Conservation (phyloP, 2,113 vertebrate genomes). For the Rhineura floridana region DNA sequence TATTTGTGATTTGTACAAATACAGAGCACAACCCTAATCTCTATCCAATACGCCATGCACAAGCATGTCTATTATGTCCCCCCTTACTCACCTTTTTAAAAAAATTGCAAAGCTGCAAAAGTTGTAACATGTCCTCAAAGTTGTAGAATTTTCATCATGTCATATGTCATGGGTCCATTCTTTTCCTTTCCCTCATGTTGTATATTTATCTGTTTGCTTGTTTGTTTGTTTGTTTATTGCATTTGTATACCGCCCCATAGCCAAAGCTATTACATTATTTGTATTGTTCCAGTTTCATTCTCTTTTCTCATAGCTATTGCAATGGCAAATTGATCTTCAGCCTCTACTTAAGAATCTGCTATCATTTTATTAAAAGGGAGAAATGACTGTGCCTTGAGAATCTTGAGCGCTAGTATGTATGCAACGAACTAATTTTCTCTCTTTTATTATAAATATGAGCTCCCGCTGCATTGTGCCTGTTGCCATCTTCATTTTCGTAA, state of each 20-base stretch:
- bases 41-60: no score
- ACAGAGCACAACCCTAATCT: no score
- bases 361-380: constrained; percentile 54
- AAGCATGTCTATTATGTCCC: no score
- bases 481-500: constrained; percentile 37
- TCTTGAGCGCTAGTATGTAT: constrained; percentile 48
- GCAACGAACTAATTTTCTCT: constrained; percentile 39
- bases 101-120: no score
- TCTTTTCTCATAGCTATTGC: constrained; percentile 48
- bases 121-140: no score
- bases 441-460: not conserved
- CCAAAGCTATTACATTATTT: no score
- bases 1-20: no score
- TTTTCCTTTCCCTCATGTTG: not conserved
- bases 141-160: not conserved
- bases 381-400: constrained; percentile 34
- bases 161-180: not conserved
- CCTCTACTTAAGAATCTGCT: constrained; percentile 45
- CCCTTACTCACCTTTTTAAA: no score
- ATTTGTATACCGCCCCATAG: no score
- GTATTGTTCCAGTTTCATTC: constrained; percentile 31
- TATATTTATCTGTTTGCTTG: no score
- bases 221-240: no score
- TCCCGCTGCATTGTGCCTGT: constrained; percentile 35
- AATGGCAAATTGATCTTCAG: constrained; percentile 56